Conservation (phyloP, 2,888 invertebrate genomes). For the Acrobasis suavella region DNA sequence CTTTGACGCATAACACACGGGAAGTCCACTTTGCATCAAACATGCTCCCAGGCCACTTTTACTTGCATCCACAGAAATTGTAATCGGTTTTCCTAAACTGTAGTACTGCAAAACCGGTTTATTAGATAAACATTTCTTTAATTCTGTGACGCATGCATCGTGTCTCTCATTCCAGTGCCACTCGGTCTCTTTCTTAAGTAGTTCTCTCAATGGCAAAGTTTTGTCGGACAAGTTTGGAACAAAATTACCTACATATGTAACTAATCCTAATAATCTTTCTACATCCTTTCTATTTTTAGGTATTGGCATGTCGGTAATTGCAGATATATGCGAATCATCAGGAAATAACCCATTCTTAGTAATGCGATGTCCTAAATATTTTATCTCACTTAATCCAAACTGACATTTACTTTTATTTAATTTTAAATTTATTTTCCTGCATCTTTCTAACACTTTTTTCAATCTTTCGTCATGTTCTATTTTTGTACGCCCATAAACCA, state of each 20-base stretch:
- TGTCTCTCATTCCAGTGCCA: constrained; percentile 34
- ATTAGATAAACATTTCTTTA: constrained; percentile 20
- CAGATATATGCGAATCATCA: constrained; percentile 30
- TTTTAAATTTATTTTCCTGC: constrained; percentile 1
- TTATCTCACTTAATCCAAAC: not conserved
- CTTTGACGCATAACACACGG: constrained; percentile 34
- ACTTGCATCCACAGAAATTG: constrained; percentile 29
- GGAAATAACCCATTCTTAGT: constrained; percentile 20
- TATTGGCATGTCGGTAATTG: constrained; percentile 33
- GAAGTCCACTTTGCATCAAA: constrained; percentile 31
- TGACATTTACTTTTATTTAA: constrained; percentile 4
- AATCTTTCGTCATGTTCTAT: constrained; percentile 23
- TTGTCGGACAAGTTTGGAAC: constrained; percentile 36
- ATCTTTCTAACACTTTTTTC: constrained; percentile 20
- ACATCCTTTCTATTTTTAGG: constrained; percentile 33
- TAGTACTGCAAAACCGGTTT: constrained; percentile 33
- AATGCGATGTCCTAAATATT: not conserved
- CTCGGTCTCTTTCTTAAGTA: constrained; percentile 32
- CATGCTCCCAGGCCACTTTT: constrained; percentile 35
- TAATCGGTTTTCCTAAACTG: constrained; percentile 27
- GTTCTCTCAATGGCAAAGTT: constrained; percentile 29
- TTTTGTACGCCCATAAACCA: constrained; percentile 21
- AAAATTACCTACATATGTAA: constrained; percentile 35
- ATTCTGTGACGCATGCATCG: constrained; percentile 22
- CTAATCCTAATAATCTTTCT: constrained; percentile 33